Base-by-base conservation (phyloP, 1,140 invertebrate genomes). In the Helicoverpa zea region DNA sequence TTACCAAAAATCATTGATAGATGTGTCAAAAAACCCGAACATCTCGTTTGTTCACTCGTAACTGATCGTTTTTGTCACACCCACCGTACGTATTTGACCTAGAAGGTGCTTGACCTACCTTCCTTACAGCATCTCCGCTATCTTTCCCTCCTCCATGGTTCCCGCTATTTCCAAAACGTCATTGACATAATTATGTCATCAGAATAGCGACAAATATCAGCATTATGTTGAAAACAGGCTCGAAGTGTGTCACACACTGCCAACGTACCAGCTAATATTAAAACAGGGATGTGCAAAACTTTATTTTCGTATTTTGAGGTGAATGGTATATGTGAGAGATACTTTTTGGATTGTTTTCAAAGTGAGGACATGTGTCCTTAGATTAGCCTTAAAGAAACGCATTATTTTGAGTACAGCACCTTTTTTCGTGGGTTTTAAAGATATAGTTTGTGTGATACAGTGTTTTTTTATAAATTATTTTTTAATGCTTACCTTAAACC, bases 141-240 rank as follows among this genome's bases (percentile, higher is more conserved):
- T 23, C 23, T 1, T 23, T 23, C 2, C 2, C 0, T 23, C 2
- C 23, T 23, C 23, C 43, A 66, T 35, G 47, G 43, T 76, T 76
- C 13, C 43, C 58, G 16, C 58, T 76, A 76, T 76, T 75, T 76
- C 47, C 23, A 51, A 29, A 76, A 76, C 73, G 73, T 59, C 73
- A 76, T 76, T 76, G 73, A 76, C 73, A 76, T 76, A 76, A 63
- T 63, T 76, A 51, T 76, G 73, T 76, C 73, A 63, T 51, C 58
- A 63, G 43, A 43, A 76, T 72, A 49, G 73, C 58, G 56, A n/a
- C 73, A 63, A 76, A 63, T 30, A 72, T 23, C 68, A 9, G 49
- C 18, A 54, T 72, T 54, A 23, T 72, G 68, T 52, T 54, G 12
- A 10, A 47, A 63, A 61, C 16, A 2, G 58, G 3, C 58, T 7